Conservation (phyloP, 2,113 vertebrate genomes). For the Theropithecus gelada region DNA sequence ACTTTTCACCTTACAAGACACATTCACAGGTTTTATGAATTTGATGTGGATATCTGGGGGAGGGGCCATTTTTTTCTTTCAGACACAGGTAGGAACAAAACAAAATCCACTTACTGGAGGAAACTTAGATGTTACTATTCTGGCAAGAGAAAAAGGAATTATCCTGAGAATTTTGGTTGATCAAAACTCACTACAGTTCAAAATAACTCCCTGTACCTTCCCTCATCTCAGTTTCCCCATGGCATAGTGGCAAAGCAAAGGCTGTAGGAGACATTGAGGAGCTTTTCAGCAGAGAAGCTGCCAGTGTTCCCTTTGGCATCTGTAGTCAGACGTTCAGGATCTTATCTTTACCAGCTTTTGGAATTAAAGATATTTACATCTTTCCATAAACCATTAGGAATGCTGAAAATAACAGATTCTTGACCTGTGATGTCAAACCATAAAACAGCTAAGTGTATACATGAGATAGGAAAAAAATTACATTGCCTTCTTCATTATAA, state of each 20-base stretch:
- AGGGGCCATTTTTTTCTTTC: neutral
- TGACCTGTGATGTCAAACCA: neutral
- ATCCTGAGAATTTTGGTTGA: neutral
- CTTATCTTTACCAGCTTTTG: neutral
- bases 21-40: neutral
- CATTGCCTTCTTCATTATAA: neutral
- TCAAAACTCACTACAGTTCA: neutral
- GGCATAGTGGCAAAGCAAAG: neutral
- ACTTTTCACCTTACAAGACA: neutral
- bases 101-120: neutral
- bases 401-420: neutral
- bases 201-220: neutral
- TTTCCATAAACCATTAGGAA: neutral
- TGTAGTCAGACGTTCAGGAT: neutral
- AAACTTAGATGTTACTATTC: neutral
- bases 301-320: neutral
- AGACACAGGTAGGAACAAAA: neutral
- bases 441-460: neutral
- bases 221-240: neutral
- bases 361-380: neutral
- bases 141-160: neutral
- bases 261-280: neutral
- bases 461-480: neutral
- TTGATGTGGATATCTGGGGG: neutral
- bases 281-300: neutral